Base-by-base conservation (phyloP, 2,113 vertebrate genomes). In the Chinchilla lanigera region DNA sequence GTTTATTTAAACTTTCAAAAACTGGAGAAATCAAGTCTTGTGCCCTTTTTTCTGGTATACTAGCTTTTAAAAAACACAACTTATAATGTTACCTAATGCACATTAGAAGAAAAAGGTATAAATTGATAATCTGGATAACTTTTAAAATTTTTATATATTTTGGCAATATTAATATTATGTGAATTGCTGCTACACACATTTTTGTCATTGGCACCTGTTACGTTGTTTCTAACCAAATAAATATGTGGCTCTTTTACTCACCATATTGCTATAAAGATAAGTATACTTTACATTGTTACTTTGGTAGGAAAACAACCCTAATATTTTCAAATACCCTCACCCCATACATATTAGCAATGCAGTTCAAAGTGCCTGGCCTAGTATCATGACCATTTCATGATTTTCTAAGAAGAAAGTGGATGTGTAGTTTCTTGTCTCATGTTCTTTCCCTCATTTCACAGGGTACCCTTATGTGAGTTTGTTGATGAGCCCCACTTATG, bases 1-100 rank as follows among this genome's bases (percentile, higher is more conserved):
- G 1, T 81, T 89, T n/a, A 65, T 81, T 90, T 90, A 95, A 73
- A 92, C 41, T 77, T 90, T 80, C 6, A 83, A 35, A 56, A 95
- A 89, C 41, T 26, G 44, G 30, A 95, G 19, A 78, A 89, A 75
- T 65, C 2, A 6, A 30, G 3, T 38, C 10, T 35, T 65, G 9
- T 60, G 38, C 11, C 47, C 44, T 81, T 41, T 41, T 61, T 24
- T 52, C 17, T 93, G 30, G 56, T 30, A 30, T n/a, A 60, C n/a
- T 61, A 50, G 14, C 44, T 85, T 86, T 22, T 44, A 63, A 93
- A 96, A 86, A 16, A 71, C 54, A 58, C 3, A 67, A 2, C 5
- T 82, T 86, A 91, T 91, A 67, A 71, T 7, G 3, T 30, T 81
- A 17, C 20, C 17, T 88, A 73, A 50, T 47, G 3, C 47, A 4